Evolutionary conservation across 2,113 vertebrate species (phyloP), one percentile per base, ranked within the genome.

Genomic region (Neotragus moschatus): DNA sequence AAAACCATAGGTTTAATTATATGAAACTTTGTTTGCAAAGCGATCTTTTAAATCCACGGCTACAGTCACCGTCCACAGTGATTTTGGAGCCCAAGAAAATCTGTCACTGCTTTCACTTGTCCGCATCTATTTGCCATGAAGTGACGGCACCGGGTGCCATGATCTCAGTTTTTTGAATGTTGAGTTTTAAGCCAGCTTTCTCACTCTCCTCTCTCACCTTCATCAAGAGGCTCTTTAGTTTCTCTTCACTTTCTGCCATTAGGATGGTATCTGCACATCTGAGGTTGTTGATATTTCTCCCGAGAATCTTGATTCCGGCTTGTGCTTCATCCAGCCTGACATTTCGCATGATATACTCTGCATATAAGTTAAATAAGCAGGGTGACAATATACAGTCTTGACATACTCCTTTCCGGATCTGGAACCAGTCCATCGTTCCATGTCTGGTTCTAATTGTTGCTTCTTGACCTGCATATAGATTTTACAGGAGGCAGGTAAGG

Each of bases 61-160:
- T 70, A 70, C 2, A 23, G 33, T 39, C 19, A 1, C n/a, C 2
- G 0, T 36, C 66, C 19, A 12, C 19, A 36, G n/a, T 39, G n/a
- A 70, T 39, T 70, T 39, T 70, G n/a, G n/a, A 39, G n/a, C 19
- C 66, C 66, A 70, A 23, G n/a, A 70, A 70, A 70, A 39, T 70
- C 66, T 23, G n/a, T 39, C 66, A 23, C n/a, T 70, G 9, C 17
- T 70, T 70, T 12, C 66, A 70, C 19, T 39, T 12, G 21, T 39
- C 19, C 66, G n/a, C n/a, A 5, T 39, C 10, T 23, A 70, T 70
- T 39, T 36, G n/a, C 66, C n/a, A 70, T 70, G n/a, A 70, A 70
- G 63, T 70, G n/a, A 36, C 0, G 4, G 17, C 17, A 70, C 7
- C 0, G 2, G n/a, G n/a, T 70, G n/a, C n/a, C 63, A 70, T 3